A percentile compares a stretch with the other conserved stretches of the same genome.
Evolutionary conservation across 2,888 invertebrate species (phyloP).

Genomic region (Zeuzera pyrina): DNA sequence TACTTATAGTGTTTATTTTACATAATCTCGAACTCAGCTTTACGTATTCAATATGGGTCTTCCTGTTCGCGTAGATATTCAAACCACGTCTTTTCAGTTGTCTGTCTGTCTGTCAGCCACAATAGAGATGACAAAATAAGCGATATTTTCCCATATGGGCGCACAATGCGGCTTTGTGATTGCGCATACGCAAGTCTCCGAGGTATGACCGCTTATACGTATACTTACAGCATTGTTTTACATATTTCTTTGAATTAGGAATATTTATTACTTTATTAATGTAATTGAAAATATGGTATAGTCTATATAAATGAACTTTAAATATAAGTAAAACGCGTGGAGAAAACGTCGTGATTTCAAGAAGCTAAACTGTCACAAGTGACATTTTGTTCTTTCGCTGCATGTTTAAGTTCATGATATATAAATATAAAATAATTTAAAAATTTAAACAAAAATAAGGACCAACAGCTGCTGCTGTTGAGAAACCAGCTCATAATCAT

Average conservation of each 20-base stretch:
- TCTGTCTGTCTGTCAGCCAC: constrained; percentile 62
- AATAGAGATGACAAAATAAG: constrained; percentile 66
- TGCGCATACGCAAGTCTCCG: constrained; percentile 29
- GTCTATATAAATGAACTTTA: no score
- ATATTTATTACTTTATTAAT: no score
- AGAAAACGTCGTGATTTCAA: no score
- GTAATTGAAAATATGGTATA: no score
- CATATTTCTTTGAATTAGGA: constrained; percentile 7
- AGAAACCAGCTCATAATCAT: no score
- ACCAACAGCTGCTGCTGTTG: no score
- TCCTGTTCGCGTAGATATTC: constrained; percentile 56
- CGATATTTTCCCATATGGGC: constrained; percentile 66
- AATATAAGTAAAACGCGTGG: no score
- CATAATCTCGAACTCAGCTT: constrained; percentile 31
- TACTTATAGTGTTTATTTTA: constrained; percentile 3
- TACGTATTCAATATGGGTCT: constrained; percentile 30
- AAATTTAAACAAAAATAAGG: no score
- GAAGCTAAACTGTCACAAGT: no score
- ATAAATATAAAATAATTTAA: no score
- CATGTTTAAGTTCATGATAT: no score
- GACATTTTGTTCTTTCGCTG: no score
- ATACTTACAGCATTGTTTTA: constrained; percentile 41
- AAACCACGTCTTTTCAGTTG: constrained; percentile 64
- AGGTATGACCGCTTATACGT: constrained; percentile 32
- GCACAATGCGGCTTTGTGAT: constrained; percentile 57